These are phyloP conservation scores for Semibalanus balanoides DNA, from an alignment of 1,140 invertebrate species.

Conservation along the genomic window DNA sequence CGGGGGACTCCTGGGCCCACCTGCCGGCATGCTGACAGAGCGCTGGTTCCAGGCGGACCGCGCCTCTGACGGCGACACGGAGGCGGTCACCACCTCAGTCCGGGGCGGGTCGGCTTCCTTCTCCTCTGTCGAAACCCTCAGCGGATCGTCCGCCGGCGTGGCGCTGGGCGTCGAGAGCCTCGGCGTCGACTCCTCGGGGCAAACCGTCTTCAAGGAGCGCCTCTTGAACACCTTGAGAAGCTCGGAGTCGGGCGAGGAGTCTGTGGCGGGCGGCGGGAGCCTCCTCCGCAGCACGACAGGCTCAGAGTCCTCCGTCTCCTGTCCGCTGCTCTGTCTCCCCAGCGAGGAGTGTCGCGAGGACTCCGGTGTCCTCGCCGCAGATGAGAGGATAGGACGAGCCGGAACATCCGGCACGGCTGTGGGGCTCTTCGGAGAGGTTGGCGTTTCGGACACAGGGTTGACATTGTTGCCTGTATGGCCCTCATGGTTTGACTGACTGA, in stretches of 20 bases:
- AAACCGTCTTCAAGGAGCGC: constrained; percentile 55
- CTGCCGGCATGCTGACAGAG: background rate
- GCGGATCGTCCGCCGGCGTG: constrained; percentile 21
- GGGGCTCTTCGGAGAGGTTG: background rate
- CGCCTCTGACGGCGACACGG: background rate
- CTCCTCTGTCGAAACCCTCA: constrained; percentile 5
- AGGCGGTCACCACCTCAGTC: background rate
- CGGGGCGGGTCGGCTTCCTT: background rate
- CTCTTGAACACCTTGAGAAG: constrained; percentile 63
- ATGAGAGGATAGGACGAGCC: background rate
- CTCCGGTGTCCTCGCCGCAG: background rate
- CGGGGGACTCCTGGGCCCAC: too few relatives aligned
- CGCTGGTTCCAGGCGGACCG: background rate
- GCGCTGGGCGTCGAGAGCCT: constrained; percentile 23
- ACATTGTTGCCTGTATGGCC: too few relatives aligned
- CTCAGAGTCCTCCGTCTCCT: background rate
- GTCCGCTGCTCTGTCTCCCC: background rate
- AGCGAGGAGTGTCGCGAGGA: background rate
- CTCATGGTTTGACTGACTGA: too few relatives aligned
- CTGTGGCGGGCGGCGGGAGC: background rate
- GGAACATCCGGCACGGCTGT: background rate
- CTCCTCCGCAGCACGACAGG: constrained; percentile 15
- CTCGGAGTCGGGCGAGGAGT: constrained; percentile 41
- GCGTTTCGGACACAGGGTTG: background rate
- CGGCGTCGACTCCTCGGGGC: constrained; percentile 37